phyloP scores from a whole-genome alignment of 2,888 invertebrate genomes.

The Leptopilina drosophilae region DNA sequence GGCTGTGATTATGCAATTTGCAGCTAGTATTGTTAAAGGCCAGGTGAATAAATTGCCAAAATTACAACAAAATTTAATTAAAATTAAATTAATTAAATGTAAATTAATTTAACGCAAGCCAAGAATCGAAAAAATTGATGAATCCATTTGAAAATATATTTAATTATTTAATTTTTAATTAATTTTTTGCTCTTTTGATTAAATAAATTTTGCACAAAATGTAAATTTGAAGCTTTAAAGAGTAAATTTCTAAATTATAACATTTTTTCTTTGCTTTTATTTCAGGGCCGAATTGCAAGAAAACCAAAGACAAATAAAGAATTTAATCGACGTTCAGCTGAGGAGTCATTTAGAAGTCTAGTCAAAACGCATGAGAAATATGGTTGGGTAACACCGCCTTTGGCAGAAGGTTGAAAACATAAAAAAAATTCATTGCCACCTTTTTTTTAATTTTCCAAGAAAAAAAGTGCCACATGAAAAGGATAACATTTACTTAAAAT shows the following conservation, averaged over 20 bases:
- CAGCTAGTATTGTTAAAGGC: constrained; percentile 92
- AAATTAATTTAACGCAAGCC: too few relatives aligned
- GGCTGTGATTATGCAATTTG: constrained; percentile 93
- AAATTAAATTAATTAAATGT: too few relatives aligned
- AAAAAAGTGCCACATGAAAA: constrained; percentile 49
- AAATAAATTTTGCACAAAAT: too few relatives aligned
- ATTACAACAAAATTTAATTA: not conserved
- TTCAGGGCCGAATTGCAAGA: constrained; percentile 85
- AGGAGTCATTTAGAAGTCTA: constrained; percentile 90
- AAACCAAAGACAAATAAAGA: constrained; percentile 88
- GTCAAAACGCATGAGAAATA: constrained; percentile 95
- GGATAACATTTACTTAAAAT: not conserved
- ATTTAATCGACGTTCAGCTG: constrained; percentile 88
- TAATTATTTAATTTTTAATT: too few relatives aligned
- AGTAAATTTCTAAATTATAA: not conserved
- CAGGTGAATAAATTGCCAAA: constrained; percentile 77
- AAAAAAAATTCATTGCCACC: constrained; percentile 60
- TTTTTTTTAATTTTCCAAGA: not conserved
- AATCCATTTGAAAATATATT: too few relatives aligned
- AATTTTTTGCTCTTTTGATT: too few relatives aligned
- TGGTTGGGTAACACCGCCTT: constrained; percentile 93
- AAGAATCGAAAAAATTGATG: too few relatives aligned
- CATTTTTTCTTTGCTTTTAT: not conserved
- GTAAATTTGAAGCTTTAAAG: too few relatives aligned
- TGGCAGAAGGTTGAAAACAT: constrained; percentile 86